Base-by-base conservation (phyloP, 2,888 invertebrate species). In the Phytoseiulus persimilis region DNA sequence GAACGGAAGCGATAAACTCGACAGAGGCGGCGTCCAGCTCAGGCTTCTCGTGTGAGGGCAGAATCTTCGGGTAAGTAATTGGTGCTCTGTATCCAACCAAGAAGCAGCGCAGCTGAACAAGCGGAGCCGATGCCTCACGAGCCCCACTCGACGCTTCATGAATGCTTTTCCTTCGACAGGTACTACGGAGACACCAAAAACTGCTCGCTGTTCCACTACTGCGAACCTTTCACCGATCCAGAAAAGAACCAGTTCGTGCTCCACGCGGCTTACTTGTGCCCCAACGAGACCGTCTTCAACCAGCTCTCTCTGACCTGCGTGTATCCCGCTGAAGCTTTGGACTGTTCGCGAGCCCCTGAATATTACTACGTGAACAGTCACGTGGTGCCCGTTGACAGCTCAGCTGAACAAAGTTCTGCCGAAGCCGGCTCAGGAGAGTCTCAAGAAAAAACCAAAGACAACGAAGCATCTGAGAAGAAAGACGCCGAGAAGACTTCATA, bases 121-220 rank as follows among this genome's bases (percentile, higher is more conserved):
- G 9, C 39, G 39, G 39, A 39, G 9, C 9, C 39, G 39, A 9
- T 9, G 39, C 9, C 39, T 6, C 3, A 39, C 3, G 39, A 39
- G 39, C 39, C n/a, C n/a, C 14, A 11, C 46, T 14, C 9, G 46
- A 46, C 6, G 18, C 14, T 65, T 65, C 65, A 65, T 18, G 65
- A 65, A 65, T 23, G 39, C 39, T 39, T 39, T 14, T 65, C 65
- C 1, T 65, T 28, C 18, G 65, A n/a, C 87, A 87, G 87, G 33
- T 87, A 87, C 32, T 87, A 87, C 87, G 87, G 87, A 9, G 87
- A 87, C 87, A 87, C 87, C 32, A 87, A 87, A 45, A 87, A 87
- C 32, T 87, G 87, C 45, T 87, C 87, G 32, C 39, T 87, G 87
- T 87, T 87, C 87, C 87, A 87, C 33, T 87, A 87, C 39, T 87